Percentiles rank a stretch among this genome's conserved stretches.
Conservation (phyloP, 2,797 vertebrate species). For the Rhynchotus rufescens region DNA sequence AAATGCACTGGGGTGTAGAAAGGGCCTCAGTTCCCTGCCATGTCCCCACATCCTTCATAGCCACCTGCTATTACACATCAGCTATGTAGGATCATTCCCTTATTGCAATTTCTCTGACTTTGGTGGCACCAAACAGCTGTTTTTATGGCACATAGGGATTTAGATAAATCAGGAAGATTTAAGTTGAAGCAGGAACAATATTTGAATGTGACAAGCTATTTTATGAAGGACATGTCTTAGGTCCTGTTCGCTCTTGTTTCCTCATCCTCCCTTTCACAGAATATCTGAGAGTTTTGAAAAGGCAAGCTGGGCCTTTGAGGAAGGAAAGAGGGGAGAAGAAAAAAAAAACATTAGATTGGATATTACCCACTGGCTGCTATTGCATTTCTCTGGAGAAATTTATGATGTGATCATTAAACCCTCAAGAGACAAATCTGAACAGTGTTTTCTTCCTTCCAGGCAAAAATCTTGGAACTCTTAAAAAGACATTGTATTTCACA, state of each 20-base stretch:
- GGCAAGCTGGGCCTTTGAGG: not conserved
- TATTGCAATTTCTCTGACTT: not conserved
- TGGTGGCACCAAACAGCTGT: not conserved
- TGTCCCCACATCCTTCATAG: not conserved
- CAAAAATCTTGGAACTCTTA: constrained; percentile 56
- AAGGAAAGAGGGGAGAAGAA: not conserved
- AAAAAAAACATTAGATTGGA: not conserved
- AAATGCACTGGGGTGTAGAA: not conserved
- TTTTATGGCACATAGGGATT: not conserved
- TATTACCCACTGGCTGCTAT: constrained; percentile 29
- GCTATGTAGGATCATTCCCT: not conserved
- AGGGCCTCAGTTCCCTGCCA: not conserved
- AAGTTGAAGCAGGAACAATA: not conserved
- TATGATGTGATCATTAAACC: constrained; percentile 47
- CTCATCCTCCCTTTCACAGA: not conserved
- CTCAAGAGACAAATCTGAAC: constrained; percentile 61
- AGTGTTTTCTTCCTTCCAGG: constrained; percentile 61
- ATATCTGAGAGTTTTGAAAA: not conserved
- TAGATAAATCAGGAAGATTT: not conserved
- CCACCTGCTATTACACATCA: not conserved
- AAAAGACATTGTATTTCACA: constrained; percentile 40
- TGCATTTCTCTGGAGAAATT: constrained; percentile 58
- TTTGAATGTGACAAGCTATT: not conserved
- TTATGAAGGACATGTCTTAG: not conserved
- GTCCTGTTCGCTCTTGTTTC: not conserved